These are phyloP conservation scores for Sinocyclocheilus maitianheensis DNA, from an alignment of 2,113 vertebrate genomes.

Conservation along the genomic window DNA sequence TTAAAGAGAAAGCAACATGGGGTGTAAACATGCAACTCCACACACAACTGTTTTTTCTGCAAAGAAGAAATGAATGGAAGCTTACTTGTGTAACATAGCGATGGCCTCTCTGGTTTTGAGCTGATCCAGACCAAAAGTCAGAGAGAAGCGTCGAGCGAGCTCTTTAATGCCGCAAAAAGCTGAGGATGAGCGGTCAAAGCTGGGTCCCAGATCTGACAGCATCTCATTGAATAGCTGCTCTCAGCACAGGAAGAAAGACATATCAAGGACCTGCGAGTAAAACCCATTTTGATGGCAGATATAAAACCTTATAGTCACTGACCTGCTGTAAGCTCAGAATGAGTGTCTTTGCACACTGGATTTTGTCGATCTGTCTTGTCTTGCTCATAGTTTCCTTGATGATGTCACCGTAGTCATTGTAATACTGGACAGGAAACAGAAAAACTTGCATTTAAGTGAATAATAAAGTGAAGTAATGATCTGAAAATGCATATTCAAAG, in stretches of 20 bases:
- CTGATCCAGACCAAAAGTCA: conserved; percentile 98
- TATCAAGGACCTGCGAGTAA: not conserved
- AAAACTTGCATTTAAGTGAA: not conserved
- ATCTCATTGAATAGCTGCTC: conserved; percentile 95
- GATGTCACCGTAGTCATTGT: conserved; percentile 98
- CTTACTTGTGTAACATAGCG: conserved; percentile 99
- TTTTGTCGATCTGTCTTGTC: conserved; percentile 98
- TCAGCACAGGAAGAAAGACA: not conserved
- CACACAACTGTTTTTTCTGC: too few species aligned
- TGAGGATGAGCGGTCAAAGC: conserved; percentile 94
- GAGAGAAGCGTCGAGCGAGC: conserved; percentile 95
- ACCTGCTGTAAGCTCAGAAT: conserved; percentile 99
- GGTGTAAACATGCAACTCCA: not conserved
- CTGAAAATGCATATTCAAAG: not conserved
- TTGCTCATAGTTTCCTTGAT: conserved; percentile 99
- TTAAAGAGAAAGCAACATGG: conserved; percentile 20
- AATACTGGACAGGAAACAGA: conserved; percentile 81
- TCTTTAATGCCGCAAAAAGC: conserved; percentile 98
- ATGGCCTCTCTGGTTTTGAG: conserved; percentile 98
- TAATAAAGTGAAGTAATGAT: not conserved
- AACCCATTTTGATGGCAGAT: not conserved
- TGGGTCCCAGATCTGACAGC: conserved; percentile 95
- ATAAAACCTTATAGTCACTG: conserved; percentile 40
- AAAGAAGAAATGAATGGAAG: not conserved
- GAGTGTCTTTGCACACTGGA: conserved; percentile 98